Base-by-base conservation (phyloP, 64 coral and sea anemone genomes). In the Anthopleura sola region DNA sequence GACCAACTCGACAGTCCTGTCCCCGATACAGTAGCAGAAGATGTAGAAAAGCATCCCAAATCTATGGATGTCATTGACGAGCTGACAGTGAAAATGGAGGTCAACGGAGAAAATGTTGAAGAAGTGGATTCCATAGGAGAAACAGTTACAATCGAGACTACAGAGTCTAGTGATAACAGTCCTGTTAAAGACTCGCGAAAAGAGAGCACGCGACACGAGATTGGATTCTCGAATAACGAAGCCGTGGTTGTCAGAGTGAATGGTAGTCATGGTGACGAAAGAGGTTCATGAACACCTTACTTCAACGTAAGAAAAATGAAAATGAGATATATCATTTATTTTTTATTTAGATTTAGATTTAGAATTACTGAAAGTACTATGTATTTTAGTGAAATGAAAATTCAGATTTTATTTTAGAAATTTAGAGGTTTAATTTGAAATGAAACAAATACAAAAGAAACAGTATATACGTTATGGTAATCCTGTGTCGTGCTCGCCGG, bases 61-160 rank as follows among this genome's bases (percentile, higher is more conserved):
- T 10, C 37, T 24, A 32, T 17, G 37, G 76, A 79, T 44, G 36
- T 17, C 17, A 48, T 79, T 12, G 11, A n/a, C 34, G 76, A 7
- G 13, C 7, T 79, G 7, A n/a, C 76, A 13, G 37, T 79, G 0
- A 79, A 79, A 48, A 79, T 79, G 76, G 76, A 79, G 37, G 76
- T 79, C 8, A 79, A 79, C 24, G 76, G 76, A 79, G 76, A 48
- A 47, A 79, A 3, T 21, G 76, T 79, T 0, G 82, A 83, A 38
- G 82, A 83, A 4, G 82, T 83, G 36, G 82, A 56, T 13, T 83
- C 82, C 5, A 83, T 83, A 7, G 82, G 37, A 49, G 49, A 83
- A 26, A 83, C 82, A 17, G 82, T 83, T 0, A 83, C 82, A 47
- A 34, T 83, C 17, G 82, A 83, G 32, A 83, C 82, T 19, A 83